phyloP scores from a whole-genome alignment of 2,113 vertebrate genomes.

The Theristicus caerulescens region DNA sequence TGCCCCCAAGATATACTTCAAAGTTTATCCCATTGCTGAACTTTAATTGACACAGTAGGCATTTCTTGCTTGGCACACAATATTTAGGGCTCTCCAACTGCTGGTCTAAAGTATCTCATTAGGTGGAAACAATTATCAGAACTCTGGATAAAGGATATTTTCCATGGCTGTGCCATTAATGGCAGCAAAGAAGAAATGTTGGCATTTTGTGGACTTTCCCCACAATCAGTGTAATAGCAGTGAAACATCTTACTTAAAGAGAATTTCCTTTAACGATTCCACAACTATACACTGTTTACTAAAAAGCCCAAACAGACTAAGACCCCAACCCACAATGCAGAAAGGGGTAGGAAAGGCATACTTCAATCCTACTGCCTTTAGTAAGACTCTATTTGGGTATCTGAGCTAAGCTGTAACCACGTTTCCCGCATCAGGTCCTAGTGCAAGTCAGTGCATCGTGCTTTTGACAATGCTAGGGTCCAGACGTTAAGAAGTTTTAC shows the following conservation, averaged over 20 bases:
- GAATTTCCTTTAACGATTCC: not conserved
- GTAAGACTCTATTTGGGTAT: not conserved
- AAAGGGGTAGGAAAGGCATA: not conserved
- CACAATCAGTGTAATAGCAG: not conserved
- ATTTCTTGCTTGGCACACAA: not conserved
- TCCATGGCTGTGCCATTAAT: not conserved
- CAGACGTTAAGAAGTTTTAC: not conserved
- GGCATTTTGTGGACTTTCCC: not conserved
- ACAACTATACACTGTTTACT: not conserved
- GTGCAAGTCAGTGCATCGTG: not conserved
- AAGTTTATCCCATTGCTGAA: not conserved
- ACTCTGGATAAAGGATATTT: not conserved
- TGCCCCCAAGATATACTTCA: not conserved
- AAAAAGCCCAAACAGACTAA: not conserved
- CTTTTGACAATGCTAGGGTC: not conserved
- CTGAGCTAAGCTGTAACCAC: fast-evolving
- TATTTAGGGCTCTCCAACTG: not conserved
- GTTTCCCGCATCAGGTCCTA: not conserved
- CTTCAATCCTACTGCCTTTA: not conserved
- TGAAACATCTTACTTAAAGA: not conserved
- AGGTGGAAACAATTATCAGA: not conserved
- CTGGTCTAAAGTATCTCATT: not conserved
- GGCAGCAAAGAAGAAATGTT: not conserved
- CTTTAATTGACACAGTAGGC: not conserved
- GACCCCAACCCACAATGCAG: not conserved